These are phyloP conservation scores for Scaptomyza flava DNA, from an alignment of 2,888 invertebrate species.

Conservation along the genomic window DNA sequence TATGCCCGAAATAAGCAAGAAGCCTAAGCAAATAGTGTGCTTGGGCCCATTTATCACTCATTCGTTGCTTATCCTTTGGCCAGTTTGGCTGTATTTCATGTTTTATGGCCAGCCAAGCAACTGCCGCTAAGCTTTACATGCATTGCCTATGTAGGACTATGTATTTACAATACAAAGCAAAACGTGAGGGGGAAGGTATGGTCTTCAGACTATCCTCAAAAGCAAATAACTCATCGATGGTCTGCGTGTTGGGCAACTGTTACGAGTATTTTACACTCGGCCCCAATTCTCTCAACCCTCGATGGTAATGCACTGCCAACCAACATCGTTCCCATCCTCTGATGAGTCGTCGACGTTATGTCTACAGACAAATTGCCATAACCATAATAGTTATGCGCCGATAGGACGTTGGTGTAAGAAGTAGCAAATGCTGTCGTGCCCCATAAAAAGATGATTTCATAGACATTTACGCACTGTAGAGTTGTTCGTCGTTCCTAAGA, in stretches of 20 bases:
- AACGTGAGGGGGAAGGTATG: not conserved
- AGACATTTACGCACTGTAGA: conserved; percentile 70
- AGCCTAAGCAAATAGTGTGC: conserved; percentile 73
- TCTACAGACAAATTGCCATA: conserved; percentile 82
- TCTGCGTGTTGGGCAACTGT: conserved; percentile 76
- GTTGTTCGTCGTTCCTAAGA: conserved; percentile 4
- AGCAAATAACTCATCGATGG: conserved; percentile 77
- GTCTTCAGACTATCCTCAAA: conserved; percentile 23
- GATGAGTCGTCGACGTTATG: conserved; percentile 60
- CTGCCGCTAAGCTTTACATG: conserved; percentile 70
- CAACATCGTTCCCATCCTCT: conserved; percentile 28
- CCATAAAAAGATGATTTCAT: conserved; percentile 81
- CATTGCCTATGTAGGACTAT: conserved; percentile 30
- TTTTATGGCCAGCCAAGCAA: conserved; percentile 77
- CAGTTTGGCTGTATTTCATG: conserved; percentile 77
- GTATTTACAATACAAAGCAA: conserved; percentile 9
- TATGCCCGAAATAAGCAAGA: conserved; percentile 63
- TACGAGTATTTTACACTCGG: conserved; percentile 74
- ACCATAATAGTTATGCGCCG: conserved; percentile 72
- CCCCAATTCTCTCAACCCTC: not conserved
- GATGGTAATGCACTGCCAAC: conserved; percentile 46
- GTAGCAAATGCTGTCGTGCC: conserved; percentile 45
- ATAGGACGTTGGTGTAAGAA: conserved; percentile 34
- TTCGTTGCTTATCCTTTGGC: conserved; percentile 75
- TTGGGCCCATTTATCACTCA: conserved; percentile 73